These are phyloP conservation scores for Xylota segnis DNA, from an alignment of 2,888 invertebrate species.

Conservation along the genomic window DNA sequence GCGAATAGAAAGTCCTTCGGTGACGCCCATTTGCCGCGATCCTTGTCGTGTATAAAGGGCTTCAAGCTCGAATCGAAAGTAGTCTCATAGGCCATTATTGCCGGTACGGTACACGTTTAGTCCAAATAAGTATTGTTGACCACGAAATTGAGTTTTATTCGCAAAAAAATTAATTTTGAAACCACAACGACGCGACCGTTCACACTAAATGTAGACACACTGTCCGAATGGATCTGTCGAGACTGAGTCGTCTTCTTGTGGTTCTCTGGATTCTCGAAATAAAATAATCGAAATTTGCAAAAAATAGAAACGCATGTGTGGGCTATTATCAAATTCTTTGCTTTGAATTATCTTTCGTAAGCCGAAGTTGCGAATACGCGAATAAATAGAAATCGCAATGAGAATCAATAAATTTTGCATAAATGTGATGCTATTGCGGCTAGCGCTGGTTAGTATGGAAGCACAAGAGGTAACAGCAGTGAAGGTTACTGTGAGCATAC, in stretches of 20 bases:
- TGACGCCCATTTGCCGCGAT: slow-evolving; percentile 89
- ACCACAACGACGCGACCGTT: not conserved
- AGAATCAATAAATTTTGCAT: not conserved
- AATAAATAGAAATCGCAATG: not conserved
- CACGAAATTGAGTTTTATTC: not conserved
- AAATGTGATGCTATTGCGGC: not conserved
- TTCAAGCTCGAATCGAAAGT: slow-evolving; percentile 82
- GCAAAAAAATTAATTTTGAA: not conserved
- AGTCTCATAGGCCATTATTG: slow-evolving; percentile 38
- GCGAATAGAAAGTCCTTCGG: slow-evolving; percentile 91
- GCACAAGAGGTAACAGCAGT: too few species aligned
- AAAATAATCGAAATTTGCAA: not conserved
- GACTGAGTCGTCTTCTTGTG: not conserved
- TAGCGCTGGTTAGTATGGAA: not conserved
- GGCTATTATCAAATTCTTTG: not conserved
- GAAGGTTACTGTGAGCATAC: too few species aligned
- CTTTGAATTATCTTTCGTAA: not conserved
- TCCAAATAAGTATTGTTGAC: not conserved
- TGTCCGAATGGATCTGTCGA: not conserved
- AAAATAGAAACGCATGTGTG: not conserved
- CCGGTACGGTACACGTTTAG: not conserved
- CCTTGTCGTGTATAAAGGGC: slow-evolving; percentile 81
- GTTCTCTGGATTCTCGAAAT: not conserved
- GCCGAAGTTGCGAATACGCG: not conserved
- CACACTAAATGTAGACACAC: not conserved